Base-by-base conservation (phyloP, 2,888 invertebrate genomes). In the Exocentrus adspersus region DNA sequence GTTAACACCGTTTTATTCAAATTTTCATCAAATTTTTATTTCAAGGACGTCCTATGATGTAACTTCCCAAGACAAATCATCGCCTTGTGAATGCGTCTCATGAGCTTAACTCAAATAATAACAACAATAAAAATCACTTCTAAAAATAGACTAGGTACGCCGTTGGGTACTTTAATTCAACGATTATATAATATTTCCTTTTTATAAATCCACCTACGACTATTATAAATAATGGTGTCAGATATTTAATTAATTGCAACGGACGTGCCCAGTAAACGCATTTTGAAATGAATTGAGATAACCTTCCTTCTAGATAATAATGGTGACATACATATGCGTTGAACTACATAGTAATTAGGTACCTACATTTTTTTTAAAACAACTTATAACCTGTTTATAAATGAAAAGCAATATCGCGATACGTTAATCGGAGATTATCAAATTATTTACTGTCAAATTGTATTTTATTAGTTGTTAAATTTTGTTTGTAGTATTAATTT, bases 1-100 rank as follows among this genome's bases (percentile, higher is more conserved):
- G 63, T 68, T 60, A 61, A 50, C 51, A 64, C 61, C 60, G 24
- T 64, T 58, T 64, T 53, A 60, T 60, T 51, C 46, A 53, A 60
- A 66, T 68, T 66, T 65, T 62, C 62, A 37, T 61, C 52, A 48
- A 42, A 57, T 50, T 61, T 52, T 45, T 30, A 30, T 51, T 54
- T 57, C 64, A 68, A 68, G 68, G 68, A 43, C 60, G 45, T n/a
- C 21, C 52, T 51, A 58, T 69, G 64, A 69, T 66, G 68, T 66
- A 69, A 64, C 48, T 57, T 45, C 19, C n/a, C 17, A 52, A 43
- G 60, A 60, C 52, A 60, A 45, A 52, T 60, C 37, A 53, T 52
- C 32, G 21, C 32, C 17, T 60, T 45, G 45, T 37, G 30, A 45
- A 60, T 53, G 30, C 52, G 37, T 52, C 41, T 51, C 28, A 60